phyloP scores from a whole-genome alignment of 2,888 invertebrate species.

The Tipula vernalis region DNA sequence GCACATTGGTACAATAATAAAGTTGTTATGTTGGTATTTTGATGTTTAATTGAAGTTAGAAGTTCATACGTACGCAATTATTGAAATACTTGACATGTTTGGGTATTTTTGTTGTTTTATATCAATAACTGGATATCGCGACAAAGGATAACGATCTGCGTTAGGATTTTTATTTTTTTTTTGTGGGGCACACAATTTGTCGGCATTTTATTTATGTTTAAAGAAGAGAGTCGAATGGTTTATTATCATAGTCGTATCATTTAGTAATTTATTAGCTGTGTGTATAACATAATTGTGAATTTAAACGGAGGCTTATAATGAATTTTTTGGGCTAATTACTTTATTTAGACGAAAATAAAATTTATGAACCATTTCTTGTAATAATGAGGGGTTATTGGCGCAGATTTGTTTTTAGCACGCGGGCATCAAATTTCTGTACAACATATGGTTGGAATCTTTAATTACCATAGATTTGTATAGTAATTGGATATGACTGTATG shows the following conservation, averaged over 20 bases:
- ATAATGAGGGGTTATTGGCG: background rate
- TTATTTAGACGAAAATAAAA: background rate
- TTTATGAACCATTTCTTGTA: background rate
- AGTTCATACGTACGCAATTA: background rate
- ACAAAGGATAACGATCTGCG: background rate
- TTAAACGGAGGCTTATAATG: background rate
- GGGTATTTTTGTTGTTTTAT: too few species aligned
- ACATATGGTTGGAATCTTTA: background rate
- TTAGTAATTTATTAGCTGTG: background rate
- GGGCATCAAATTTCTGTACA: background rate
- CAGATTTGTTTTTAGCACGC: background rate
- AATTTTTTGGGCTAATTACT: background rate
- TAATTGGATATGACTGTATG: background rate
- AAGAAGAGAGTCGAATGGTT: background rate
- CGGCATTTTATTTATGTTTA: background rate
- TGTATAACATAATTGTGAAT: background rate
- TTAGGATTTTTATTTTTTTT: background rate
- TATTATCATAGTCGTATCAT: background rate
- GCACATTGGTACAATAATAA: background rate
- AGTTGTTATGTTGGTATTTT: background rate
- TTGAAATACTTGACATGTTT: background rate
- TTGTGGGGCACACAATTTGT: background rate
- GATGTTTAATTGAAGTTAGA: constrained; percentile 4
- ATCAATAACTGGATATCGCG: background rate
- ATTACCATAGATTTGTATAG: background rate